phyloP scores from a whole-genome alignment of 2,888 invertebrate species.

The Dryobota labecula region DNA sequence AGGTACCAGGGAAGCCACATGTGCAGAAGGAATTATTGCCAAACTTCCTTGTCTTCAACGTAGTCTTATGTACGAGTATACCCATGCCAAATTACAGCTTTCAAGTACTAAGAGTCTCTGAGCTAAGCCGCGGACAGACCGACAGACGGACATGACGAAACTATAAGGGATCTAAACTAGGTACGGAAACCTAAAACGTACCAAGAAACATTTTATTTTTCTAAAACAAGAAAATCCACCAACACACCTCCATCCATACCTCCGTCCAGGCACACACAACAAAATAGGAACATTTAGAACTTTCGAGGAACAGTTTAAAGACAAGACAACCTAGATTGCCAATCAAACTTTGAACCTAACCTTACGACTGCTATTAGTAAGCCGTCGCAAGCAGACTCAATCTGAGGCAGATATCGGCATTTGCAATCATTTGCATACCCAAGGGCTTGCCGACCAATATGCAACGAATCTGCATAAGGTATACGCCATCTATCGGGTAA shows the following conservation, averaged over 20 bases:
- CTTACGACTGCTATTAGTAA: constrained; percentile 31
- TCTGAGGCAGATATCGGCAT: constrained; percentile 27
- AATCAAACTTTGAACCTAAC: constrained; percentile 48
- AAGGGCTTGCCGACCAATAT: constrained; percentile 36
- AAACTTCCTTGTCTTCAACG: too few relatives aligned
- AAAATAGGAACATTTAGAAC: background rate
- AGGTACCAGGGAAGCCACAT: too few relatives aligned
- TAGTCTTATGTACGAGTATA: too few relatives aligned
- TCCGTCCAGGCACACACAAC: background rate
- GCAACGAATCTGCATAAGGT: constrained; percentile 27
- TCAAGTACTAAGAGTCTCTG: too few relatives aligned
- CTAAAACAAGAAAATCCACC: background rate
- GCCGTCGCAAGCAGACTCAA: constrained; percentile 6
- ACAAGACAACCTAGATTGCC: constrained; percentile 34
- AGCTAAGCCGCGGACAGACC: too few relatives aligned
- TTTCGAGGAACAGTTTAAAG: constrained; percentile 9
- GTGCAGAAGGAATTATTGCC: too few relatives aligned
- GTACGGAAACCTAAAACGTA: too few relatives aligned
- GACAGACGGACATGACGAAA: too few relatives aligned
- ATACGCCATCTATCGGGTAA: constrained; percentile 7
- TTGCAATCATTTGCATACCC: constrained; percentile 52
- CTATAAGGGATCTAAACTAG: too few relatives aligned
- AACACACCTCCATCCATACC: too few relatives aligned
- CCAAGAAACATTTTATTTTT: background rate
- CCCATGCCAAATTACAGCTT: too few relatives aligned